Base-by-base conservation (phyloP, 2,888 invertebrate genomes). In the Eurytoma adleriae region DNA sequence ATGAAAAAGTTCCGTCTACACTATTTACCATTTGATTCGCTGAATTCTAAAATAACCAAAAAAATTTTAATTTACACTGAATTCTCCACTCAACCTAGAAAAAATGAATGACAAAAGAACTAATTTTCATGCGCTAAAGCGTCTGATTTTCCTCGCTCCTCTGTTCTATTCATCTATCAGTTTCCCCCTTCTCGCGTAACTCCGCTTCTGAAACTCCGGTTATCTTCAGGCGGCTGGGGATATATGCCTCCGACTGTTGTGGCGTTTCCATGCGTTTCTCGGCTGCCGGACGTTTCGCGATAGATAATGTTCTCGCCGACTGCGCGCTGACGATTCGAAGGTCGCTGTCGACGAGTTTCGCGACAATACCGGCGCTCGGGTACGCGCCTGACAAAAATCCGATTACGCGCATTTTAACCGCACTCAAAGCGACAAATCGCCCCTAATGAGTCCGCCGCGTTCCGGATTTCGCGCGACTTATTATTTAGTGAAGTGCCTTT, bases 241-340 rank as follows among this genome's bases (percentile, higher is more conserved):
- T 71, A 71, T 89, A 89, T 89, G 85, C 88, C 88, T 86, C 88
- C 86, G 88, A 89, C 90, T 89, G 88, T 90, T 87, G 86, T 88
- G 85, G 30, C 88, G 86, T 88, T 86, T 62, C 27, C 64, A 66
- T 20, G 56, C 72, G 87, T n/a, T n/a, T 87, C 86, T 83, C 84
- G 84, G 84, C 88, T 87, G 87, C 87, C 89, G 89, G 90, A 90
- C 89, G 88, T 87, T 87, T 87, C 87, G 85, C 82, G 85, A 86
- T 56, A 79, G 88, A 90, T 89, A 89, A 89, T 89, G 87, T 87
- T 85, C 14, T 50, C 62, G 61, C n/a, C 52, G 52, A 27, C 30
- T 50, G 77, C 81, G 78, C 83, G 16, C n/a, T 4, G 16, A 84
- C 83, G 82, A 85, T 86, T 87, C 85, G 85, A 86, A 83, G 84